Base-by-base conservation (phyloP, 2,797 vertebrate species). In the Phrynocephalus guinanensis region DNA sequence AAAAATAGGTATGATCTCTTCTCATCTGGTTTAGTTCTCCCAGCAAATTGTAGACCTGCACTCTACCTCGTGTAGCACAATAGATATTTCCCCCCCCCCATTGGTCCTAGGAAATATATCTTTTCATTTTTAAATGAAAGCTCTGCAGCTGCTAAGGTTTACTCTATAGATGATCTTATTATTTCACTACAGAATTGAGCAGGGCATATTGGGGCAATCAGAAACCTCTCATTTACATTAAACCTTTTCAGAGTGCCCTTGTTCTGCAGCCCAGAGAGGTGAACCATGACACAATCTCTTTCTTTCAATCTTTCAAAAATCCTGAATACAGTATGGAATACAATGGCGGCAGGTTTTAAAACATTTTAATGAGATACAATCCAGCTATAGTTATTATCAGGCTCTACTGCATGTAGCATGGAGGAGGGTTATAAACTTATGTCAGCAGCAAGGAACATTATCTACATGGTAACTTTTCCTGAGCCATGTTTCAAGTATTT, bases 61-160 rank as follows among this genome's bases (percentile, higher is more conserved):
- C 71, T 82, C 28, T 81, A 44, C 20, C 89, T 83, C 1, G 86
- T 83, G 71, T 44, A 0, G 0, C 28, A 70, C 38, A 82, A 70
- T 66, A 71, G 70, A 82, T 78, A 33, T 52, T 85, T 78, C 72
- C 48, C 33, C 33, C 63, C 63, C 48, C 63, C 48, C 11, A 0
- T 13, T 75, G 8, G 50, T 85, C 26, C 4, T 79, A 68, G 8
- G 48, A 87, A 91, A 28, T 38, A 26, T 6, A 1, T 84, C 5
- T 68, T 85, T 20, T 77, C 83, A 70, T 80, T 84, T 80, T 90
- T 38, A 80, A 83, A 79, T 79, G 82, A 91, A 50, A 87, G 38
- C 70, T 87, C 13, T 2, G 75, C 26, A 73, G 16, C 3, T 87
- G 44, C 71, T 63, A 9, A 88, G 33, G 28, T 76, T n/a, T 72